Base-by-base conservation (phyloP, 2,888 invertebrate species). In the Busseola fusca region DNA sequence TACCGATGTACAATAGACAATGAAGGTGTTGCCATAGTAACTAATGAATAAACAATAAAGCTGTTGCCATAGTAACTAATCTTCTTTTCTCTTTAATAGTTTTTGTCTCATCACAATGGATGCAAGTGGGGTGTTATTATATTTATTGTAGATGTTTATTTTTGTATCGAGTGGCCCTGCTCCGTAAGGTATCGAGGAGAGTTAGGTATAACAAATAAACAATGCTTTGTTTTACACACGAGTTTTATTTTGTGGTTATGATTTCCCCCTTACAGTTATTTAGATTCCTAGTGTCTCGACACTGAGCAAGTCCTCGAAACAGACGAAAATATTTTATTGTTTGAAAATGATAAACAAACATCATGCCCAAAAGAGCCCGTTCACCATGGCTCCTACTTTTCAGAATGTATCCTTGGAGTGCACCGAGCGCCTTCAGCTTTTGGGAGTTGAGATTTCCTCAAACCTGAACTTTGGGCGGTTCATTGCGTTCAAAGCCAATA, bases 61-160 rank as follows among this genome's bases (percentile, higher is more conserved):
- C 5, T 16, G 1, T 37, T 12, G 27, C 0, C 4, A n/a, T 50
- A 18, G 16, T 27, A 21, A 21, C 10, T 2, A 16, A 48, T 10
- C 6, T n/a, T 27, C 0, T 27, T 37, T 50, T 58, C 3, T 6
- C 6, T 42, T n/a, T 16, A 30, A 30, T 18, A n/a, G 21, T 30
- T 21, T 16, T 37, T 63, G 65, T 64, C 63, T 66, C 27, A 9
- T 27, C 48, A 66, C 64, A 77, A 69, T 54, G 75, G 64, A 34
- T 69, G 58, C 30, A 59, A 69, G 67, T 63, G 64, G 48, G 40
- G 80, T 74, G 57, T 74, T 77, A 80, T 86, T 90, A 89, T 94
- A 93, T 94, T 94, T 94, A 94, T 94, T 94, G 87, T 92, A 94
- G 93, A 94, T 93, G 93, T 94, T 95, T 95, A 95, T 95, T 94